A percentile compares a stretch with the other conserved stretches of the same genome.
phyloP scores from a whole-genome alignment of 2,888 invertebrate genomes.

The Lottia gigantea region DNA sequence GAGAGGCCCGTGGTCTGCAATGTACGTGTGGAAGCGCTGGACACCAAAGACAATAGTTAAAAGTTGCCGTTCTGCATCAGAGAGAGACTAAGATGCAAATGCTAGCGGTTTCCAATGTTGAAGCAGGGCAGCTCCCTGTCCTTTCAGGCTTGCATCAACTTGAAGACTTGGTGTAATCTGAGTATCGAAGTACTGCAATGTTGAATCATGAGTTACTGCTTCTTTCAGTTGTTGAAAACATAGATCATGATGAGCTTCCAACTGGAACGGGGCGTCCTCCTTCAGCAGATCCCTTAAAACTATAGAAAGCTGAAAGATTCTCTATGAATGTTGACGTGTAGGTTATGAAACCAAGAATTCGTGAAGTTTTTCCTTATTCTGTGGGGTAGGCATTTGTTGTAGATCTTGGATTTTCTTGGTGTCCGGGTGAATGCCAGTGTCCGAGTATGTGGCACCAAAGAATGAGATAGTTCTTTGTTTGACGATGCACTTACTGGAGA shows the following conservation, averaged over 20 bases:
- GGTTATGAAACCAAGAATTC: conserved; percentile 25
- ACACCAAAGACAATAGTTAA: conserved; percentile 32
- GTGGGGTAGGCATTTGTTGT: conserved; percentile 21
- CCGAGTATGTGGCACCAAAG: conserved; percentile 24
- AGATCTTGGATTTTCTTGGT: conserved; percentile 23
- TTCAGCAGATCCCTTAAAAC: conserved; percentile 23
- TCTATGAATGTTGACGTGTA: conserved; percentile 27
- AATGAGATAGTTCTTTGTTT: conserved; percentile 19
- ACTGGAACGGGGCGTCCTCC: conserved; percentile 24
- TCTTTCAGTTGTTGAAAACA: conserved; percentile 22
- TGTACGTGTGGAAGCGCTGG: conserved; percentile 26
- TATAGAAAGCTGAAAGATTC: conserved; percentile 14
- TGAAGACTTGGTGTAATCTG: conserved; percentile 28
- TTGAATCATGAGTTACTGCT: conserved; percentile 27
- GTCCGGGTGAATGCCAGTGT: conserved; percentile 28
- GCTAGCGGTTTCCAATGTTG: conserved; percentile 27
- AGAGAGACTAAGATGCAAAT: conserved; percentile 24
- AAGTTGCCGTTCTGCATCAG: conserved; percentile 29
- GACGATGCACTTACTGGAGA: conserved; percentile 21
- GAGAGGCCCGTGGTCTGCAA: conserved; percentile 30
- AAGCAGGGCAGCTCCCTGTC: conserved; percentile 28
- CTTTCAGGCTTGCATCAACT: conserved; percentile 21
- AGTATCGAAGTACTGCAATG: conserved; percentile 21
- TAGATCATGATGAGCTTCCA: conserved; percentile 25
- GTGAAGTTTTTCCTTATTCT: conserved; percentile 20